Base-by-base conservation (phyloP, 2,888 invertebrate species). In the Griposia aprilina region DNA sequence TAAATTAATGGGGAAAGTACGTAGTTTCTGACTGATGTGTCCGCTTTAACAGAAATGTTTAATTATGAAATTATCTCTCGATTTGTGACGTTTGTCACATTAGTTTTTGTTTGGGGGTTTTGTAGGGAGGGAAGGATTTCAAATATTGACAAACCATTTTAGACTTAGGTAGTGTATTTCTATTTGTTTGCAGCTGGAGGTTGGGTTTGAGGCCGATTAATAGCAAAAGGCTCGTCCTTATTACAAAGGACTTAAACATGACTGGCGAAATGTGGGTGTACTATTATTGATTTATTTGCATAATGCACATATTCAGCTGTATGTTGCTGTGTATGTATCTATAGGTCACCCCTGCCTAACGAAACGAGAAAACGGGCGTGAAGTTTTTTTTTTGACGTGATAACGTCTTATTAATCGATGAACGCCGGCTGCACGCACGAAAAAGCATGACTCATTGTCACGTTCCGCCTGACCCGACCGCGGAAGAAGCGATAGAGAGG, bases 21-120 rank as follows among this genome's bases (percentile, higher is more conserved):
- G 17, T 55, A 4, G 7, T 15, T 73, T 59, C 8, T 13, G 45
- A 52, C 65, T 75, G 63, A 84, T 71, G 62, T 69, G 17, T 36
- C 83, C 78, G 55, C 59, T 20, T 15, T 57, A 15, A 69, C 23
- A 48, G 55, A 66, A 30, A 70, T 41, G 70, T 83, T 66, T 83
- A 67, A 76, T 80, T 82, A 62, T 23, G 26, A 30, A 76, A 67
- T 76, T 82, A 76, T 82, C 52, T 67, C 11, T 62, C n/a, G 6
- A 55, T 82, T 82, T 48, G 59, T 75, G 17, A 55, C 17, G 36
- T 66, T 59, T 0, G 26, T 41, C 15, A 8, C 26, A 5, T 65
- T 45, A 7, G 6, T 36, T 63, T 36, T 17, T 30, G 36, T 17
- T 30, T 62, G 20, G 30, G 30, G 57, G 30, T n/a, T 80, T 80